phyloP scores from a whole-genome alignment of 2,797 vertebrate genomes.

The Pachyuromys duprasi region DNA sequence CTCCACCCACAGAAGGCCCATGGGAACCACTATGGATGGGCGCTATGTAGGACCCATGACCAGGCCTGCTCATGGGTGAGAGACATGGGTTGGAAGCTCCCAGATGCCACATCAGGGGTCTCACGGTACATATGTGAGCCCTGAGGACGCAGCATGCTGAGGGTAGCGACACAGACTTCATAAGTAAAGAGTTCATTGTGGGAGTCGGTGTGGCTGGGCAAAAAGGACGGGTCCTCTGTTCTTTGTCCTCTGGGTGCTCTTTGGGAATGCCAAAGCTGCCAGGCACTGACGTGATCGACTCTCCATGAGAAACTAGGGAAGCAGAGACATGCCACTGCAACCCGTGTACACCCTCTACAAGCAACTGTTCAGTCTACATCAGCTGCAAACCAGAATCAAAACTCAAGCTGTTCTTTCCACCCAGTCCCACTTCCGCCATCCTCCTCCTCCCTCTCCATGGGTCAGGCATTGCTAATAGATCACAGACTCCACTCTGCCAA shows the following conservation, averaged over 20 bases:
- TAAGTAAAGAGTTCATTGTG: background rate
- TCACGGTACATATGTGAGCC: background rate
- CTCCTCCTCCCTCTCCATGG: too few relatives aligned
- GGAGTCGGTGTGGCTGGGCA: background rate
- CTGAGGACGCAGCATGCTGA: background rate
- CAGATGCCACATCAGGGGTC: background rate
- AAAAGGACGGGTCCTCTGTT: background rate
- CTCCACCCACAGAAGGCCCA: background rate
- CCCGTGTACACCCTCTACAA: background rate
- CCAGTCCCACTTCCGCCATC: background rate
- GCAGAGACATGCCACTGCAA: background rate
- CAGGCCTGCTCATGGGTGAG: background rate
- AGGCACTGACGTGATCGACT: background rate
- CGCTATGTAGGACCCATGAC: accelerated
- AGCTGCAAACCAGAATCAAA: background rate
- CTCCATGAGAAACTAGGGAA: background rate
- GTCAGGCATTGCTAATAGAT: background rate
- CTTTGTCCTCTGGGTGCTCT: background rate
- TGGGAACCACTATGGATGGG: background rate
- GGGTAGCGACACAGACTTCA: background rate
- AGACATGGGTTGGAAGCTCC: background rate
- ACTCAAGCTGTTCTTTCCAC: background rate
- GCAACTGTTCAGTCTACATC: background rate
- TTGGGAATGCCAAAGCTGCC: background rate
- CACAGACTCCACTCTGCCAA: background rate